These are phyloP conservation scores for Ophion ellenae DNA, from an alignment of 2,888 invertebrate genomes.

Conservation along the genomic window DNA sequence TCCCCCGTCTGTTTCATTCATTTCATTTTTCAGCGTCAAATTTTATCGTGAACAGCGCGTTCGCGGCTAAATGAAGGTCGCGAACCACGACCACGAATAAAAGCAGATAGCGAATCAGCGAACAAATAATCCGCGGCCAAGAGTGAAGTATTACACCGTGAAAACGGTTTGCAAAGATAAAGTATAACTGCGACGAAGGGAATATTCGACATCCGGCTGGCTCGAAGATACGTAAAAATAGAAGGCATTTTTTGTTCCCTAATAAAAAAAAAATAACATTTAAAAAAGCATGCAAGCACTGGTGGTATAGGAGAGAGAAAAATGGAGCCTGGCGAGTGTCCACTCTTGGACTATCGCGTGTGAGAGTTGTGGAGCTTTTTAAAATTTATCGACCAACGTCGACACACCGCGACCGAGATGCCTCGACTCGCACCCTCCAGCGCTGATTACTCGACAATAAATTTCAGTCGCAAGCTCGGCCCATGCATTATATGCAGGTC, in stretches of 20 bases:
- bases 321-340: slow-evolving; percentile 41
- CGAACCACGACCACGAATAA: background rate
- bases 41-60: slow-evolving; percentile 10
- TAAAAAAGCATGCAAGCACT: background rate
- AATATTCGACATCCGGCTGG: slow-evolving; percentile 14
- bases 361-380: slow-evolving; percentile 54
- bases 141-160: slow-evolving; percentile 1
- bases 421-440: slow-evolving; percentile 46
- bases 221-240: background rate
- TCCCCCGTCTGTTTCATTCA: too few relatives aligned
- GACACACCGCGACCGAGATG: slow-evolving; percentile 24
- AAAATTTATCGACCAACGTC: slow-evolving; percentile 63
- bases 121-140: slow-evolving; percentile 9
- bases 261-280: slow-evolving; percentile 18
- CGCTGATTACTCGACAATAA: slow-evolving; percentile 64
- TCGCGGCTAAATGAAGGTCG: slow-evolving; percentile 1
- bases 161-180: slow-evolving; percentile 22
- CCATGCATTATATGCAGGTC: background rate
- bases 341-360: slow-evolving; percentile 53
- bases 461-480: slow-evolving; percentile 53
- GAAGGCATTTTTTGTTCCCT: background rate
- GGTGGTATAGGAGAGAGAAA: slow-evolving; percentile 29
- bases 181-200: slow-evolving; percentile 3
- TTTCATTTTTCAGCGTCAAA: slow-evolving; percentile 19
- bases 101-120: background rate